Conservation (phyloP, 1,140 invertebrate species). For the Neodiprion virginianus region DNA sequence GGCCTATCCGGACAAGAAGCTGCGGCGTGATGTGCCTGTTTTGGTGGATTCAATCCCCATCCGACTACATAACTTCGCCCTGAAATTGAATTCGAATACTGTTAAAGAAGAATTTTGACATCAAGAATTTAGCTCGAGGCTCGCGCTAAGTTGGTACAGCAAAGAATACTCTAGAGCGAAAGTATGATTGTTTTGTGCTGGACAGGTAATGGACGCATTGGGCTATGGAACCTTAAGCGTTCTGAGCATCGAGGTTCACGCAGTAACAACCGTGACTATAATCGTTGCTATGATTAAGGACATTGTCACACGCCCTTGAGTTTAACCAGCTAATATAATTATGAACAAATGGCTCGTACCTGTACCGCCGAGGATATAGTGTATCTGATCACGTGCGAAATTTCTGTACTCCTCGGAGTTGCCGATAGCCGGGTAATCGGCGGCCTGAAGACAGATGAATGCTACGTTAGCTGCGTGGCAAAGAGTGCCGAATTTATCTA, state of each 20-base stretch:
- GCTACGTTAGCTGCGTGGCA: conserved; percentile 67
- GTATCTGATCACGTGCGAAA: conserved; percentile 69
- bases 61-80: conserved; percentile 72
- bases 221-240: too few species aligned
- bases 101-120: conserved; percentile 7
- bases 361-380: conserved; percentile 68
- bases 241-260: too few species aligned
- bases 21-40: conserved; percentile 62
- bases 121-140: neutral
- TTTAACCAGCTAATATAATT: too few species aligned
- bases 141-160: too few species aligned
- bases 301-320: too few species aligned
- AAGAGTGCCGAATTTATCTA: conserved; percentile 66
- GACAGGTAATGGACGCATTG: too few species aligned
- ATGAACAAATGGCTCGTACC: conserved; percentile 28
- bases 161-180: too few species aligned
- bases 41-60: conserved; percentile 67
- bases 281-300: too few species aligned
- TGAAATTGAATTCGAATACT: conserved; percentile 25
- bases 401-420: conserved; percentile 55
- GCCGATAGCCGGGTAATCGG: conserved; percentile 51
- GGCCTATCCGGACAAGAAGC: conserved; percentile 65
- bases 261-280: too few species aligned
- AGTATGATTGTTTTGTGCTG: too few species aligned
- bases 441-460: conserved; percentile 65